Conservation (phyloP, 2,797 vertebrate species). For the Molossus alvarezi region DNA sequence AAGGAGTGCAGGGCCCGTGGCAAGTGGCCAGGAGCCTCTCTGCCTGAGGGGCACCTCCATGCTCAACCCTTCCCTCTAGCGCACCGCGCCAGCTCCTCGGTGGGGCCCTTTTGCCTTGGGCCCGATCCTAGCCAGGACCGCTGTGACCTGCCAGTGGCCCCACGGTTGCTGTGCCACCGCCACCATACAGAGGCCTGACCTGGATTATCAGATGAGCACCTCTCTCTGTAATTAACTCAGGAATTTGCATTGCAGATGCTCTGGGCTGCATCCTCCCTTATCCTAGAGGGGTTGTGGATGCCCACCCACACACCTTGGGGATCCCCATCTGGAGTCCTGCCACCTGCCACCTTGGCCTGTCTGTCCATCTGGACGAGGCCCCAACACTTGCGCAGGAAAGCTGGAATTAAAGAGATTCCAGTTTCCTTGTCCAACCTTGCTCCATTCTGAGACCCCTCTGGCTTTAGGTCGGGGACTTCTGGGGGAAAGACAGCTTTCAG, state of each 20-base stretch:
- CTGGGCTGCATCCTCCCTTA: not conserved
- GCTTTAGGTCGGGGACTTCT: not conserved
- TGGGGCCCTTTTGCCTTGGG: not conserved
- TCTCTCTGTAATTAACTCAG: constrained; percentile 46
- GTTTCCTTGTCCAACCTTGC: not conserved
- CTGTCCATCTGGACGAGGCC: not conserved
- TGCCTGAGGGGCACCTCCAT: not conserved
- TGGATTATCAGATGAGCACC: not conserved
- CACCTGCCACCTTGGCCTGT: not conserved
- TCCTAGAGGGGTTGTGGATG: not conserved
- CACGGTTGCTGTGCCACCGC: constrained; percentile 30
- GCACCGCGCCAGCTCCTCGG: not conserved
- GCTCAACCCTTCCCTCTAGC: not conserved
- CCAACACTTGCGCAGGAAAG: not conserved
- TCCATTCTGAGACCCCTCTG: not conserved
- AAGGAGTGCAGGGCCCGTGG: constrained; percentile 77
- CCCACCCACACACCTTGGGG: not conserved
- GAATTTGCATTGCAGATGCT: constrained; percentile 77
- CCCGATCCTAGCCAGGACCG: constrained; percentile 11
- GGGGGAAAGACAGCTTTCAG: not conserved
- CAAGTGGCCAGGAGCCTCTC: not conserved
- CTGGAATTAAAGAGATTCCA: not conserved
- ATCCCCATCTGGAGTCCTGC: not conserved
- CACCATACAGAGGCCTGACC: constrained; percentile 16
- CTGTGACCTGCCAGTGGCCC: constrained; percentile 56